phyloP scores from a whole-genome alignment of 2,888 invertebrate species.

The Ochropacha duplaris region DNA sequence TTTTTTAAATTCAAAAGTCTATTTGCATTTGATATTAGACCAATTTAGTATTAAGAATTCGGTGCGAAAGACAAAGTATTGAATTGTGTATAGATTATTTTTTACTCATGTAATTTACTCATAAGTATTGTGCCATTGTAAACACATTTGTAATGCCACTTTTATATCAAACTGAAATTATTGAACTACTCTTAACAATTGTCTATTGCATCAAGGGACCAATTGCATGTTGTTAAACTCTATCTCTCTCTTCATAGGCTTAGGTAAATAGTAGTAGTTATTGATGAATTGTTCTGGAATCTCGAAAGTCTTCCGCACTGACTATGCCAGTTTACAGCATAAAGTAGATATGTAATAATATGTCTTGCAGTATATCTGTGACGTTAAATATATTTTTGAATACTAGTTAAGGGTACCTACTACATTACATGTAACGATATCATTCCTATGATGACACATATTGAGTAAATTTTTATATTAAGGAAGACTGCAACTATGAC shows the following conservation, averaged over 20 bases:
- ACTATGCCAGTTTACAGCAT: constrained; percentile 1
- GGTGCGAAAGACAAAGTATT: constrained; percentile 10
- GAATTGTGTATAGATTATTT: constrained; percentile 8
- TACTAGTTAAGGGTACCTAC: constrained; percentile 12
- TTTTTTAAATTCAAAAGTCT: neutral
- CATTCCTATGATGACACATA: constrained; percentile 41
- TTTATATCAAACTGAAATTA: constrained; percentile 3
- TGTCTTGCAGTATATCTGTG: constrained; percentile 30
- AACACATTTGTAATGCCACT: constrained; percentile 8
- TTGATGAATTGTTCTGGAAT: constrained; percentile 1
- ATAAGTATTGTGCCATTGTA: constrained; percentile 11
- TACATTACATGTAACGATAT: constrained; percentile 19
- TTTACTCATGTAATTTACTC: constrained; percentile 10
- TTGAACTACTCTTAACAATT: neutral
- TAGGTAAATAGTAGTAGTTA: neutral
- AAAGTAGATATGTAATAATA: neutral
- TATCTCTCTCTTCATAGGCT: neutral
- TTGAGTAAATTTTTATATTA: constrained; percentile 31
- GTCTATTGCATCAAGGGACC: constrained; percentile 1
- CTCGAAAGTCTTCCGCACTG: constrained; percentile 5
- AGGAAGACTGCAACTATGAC: constrained; percentile 58
- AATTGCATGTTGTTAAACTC: constrained; percentile 2
- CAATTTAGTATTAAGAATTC: constrained; percentile 7
- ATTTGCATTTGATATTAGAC: constrained; percentile 1
- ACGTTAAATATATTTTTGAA: constrained; percentile 22